These are phyloP conservation scores for Stigmatopora argus DNA, from an alignment of 2,113 vertebrate genomes.

Conservation along the genomic window DNA sequence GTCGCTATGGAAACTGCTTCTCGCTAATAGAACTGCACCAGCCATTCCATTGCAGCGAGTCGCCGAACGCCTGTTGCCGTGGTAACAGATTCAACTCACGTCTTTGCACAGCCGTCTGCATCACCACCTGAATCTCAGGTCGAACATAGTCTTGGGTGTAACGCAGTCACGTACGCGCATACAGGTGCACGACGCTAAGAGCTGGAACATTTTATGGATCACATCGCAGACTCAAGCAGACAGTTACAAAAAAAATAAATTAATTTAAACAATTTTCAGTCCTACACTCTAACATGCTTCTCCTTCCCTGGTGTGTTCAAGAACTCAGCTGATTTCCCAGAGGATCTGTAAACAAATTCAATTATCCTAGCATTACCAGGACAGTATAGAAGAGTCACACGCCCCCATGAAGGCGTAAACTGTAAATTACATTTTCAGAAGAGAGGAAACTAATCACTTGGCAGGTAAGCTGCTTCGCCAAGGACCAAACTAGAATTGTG, in stretches of 20 bases:
- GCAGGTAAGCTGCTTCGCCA: constrained; percentile 14
- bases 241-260: constrained; percentile 24
- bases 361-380: constrained; percentile 60
- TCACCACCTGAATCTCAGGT: constrained; percentile 76
- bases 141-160: constrained; percentile 67
- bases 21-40: constrained; percentile 76
- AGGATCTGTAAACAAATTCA: constrained; percentile 70
- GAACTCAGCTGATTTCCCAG: constrained; percentile 65
- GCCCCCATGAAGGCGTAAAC: constrained; percentile 36
- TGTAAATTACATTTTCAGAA: constrained; percentile 27
- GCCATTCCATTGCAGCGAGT: constrained; percentile 75
- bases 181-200: constrained; percentile 4
- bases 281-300: constrained; percentile 16
- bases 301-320: constrained; percentile 50
- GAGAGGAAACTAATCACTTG: constrained; percentile 9
- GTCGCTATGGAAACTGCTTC: constrained; percentile 79
- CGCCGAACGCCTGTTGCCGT: constrained; percentile 76
- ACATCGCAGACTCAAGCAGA: constrained; percentile 26
- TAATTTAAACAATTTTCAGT: constrained; percentile 20
- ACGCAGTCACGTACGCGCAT: constrained; percentile 40
- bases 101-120: constrained; percentile 73
- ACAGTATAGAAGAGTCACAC: constrained; percentile 51
- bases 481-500: neutral
- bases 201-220: constrained; percentile 34
- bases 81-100: constrained; percentile 78